Base-by-base conservation (phyloP, 2,113 vertebrate species). In the Donacobius atricapilla region DNA sequence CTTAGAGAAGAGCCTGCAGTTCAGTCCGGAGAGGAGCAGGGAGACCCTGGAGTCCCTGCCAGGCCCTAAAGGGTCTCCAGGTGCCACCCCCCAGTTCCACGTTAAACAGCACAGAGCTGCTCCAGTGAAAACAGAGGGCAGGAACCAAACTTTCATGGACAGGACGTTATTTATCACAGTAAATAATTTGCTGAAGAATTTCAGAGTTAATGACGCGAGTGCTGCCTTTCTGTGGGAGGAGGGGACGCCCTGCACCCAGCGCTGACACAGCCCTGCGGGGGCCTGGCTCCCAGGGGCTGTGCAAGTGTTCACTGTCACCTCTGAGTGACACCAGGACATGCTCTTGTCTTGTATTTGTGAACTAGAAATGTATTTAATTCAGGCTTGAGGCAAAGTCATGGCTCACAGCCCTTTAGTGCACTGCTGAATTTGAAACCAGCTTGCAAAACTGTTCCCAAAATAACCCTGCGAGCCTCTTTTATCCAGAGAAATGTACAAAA, bases 351-450 rank as follows among this genome's bases (percentile, higher is more conserved):
- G 94, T 47, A 15, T 77, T 90, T 20, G 10, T 31, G 24, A 83
- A 35, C 77, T 23, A 66, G 37, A 72, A 73, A 54, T 1, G 45
- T 40, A 56, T 91, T 96, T 91, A 78, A 86, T 81, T 83, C 87
- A 88, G 84, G 76, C 90, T 96, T 24, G 40, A 69, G 92, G 90
- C 96, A 93, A 93, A 95, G 90, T 76, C 87, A 86, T 5, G 31
- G 88, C 73, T 69, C 90, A 24, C 45, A 91, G 93, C 73, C 80
- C 77, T 85, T 77, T 22, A 56, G 50, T 11, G 39, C 3, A 3
- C 78, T 79, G 87, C 87, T 77, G 89, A 79, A 72, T 78, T 35
- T 15, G 81, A 92, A 93, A 80, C 75, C 54, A 50, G 83, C 82
- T 79, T 54, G 87, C 45, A 69, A 57, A 87, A 39, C 58, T 11